A percentile compares a stretch with the other conserved stretches of the same genome.
phyloP scores from a whole-genome alignment of 1,140 invertebrate genomes.

The Phymorhynchus buccinoides region DNA sequence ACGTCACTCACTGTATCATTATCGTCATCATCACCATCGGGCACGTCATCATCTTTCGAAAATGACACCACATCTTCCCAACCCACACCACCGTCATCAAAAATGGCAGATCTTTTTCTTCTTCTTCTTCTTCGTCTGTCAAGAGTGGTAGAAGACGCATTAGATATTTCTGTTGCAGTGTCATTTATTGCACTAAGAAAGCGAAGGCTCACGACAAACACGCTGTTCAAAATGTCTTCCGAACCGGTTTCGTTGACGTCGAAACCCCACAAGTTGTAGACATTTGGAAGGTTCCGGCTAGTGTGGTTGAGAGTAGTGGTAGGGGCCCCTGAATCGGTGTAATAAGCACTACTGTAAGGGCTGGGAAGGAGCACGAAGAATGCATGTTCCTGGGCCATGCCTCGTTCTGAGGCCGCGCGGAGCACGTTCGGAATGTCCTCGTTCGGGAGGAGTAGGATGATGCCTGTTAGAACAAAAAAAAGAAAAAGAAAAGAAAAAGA shows the following conservation, averaged over 20 bases:
- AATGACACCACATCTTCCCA: background rate
- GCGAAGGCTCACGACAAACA: background rate
- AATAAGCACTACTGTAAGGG: too few species aligned
- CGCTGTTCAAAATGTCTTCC: background rate
- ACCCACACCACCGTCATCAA: background rate
- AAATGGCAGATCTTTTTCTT: constrained; percentile 3
- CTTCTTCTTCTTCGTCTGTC: too few species aligned
- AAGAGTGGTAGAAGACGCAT: background rate
- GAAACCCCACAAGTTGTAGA: background rate
- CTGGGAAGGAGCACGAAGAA: background rate
- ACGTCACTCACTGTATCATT: background rate
- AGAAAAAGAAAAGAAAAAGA: too few species aligned
- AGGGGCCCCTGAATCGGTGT: background rate
- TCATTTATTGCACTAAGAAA: background rate
- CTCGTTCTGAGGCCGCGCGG: background rate
- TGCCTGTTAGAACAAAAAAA: background rate
- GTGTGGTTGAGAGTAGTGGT: too few species aligned
- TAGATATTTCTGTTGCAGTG: too few species aligned
- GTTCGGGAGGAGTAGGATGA: background rate
- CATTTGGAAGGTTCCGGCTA: too few species aligned
- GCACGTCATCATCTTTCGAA: background rate
- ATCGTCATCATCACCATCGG: background rate
- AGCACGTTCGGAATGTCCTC: background rate
- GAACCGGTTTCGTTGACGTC: background rate
- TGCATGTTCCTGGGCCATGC: background rate